Evolutionary conservation across 2,113 vertebrate species (phyloP), one percentile per base, ranked within the genome.

Genomic region (Halcyon malimbica): DNA sequence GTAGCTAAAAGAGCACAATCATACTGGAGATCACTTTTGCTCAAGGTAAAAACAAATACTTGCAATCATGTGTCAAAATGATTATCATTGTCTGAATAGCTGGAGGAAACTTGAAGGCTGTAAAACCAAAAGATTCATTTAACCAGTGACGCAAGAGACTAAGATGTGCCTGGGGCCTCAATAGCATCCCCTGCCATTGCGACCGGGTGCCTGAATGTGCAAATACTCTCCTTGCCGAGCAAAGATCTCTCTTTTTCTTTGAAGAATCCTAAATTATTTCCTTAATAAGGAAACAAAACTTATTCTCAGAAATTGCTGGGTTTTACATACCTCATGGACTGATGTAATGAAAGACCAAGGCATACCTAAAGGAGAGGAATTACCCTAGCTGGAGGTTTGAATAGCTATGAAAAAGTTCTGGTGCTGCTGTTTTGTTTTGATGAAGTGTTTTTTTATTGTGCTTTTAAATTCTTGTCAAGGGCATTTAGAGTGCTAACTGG

Each of bases 131-230:
- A 89, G 44, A 48, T 82, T 39, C 24, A 29, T 95, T 89, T 92
- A 90, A 88, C 17, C 83, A 96, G 69, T 46, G 69, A 87, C 80
- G 57, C 79, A 94, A 93, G 77, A 95, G 63, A 83, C 46, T 64
- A 62, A 82, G 50, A 77, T 13, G 6, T 57, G 57, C 90, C 91
- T 79, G 76, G 17, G 87, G 90, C 83, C 69, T 70, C 4, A 1
- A 83, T 7, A 95, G 13, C 77, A 54, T 79, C 44, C 33, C 33
- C 25, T 93, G 60, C 28, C n/a, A 28, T 37, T 89, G 51, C 85
- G 69, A 71, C 35, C 1, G 4, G 13, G 26, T 94, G 23, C 41
- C 37, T 86, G 28, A 76, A 76, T 1, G 1, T 85, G 28, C 56
- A 78, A 18, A 46, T 74, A 56, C 3, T 33, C 42, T 87, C 35